A percentile compares a stretch with the other conserved stretches of the same genome.
Conservation (phyloP, 2,113 vertebrate genomes). For the Diphyllodes magnificus region DNA sequence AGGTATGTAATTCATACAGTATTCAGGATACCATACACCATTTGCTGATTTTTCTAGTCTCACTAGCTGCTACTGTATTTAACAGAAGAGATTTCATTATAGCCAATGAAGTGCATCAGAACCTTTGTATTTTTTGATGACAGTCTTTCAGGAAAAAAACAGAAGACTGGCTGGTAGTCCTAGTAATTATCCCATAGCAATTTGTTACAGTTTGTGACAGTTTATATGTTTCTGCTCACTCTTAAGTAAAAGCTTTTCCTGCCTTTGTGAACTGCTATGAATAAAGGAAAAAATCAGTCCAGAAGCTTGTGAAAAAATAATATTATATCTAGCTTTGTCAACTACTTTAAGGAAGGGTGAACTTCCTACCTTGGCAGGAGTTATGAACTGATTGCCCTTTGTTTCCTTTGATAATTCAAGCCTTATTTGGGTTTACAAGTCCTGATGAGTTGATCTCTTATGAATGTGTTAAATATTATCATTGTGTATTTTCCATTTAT, state of each 20-base stretch:
- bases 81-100: not conserved
- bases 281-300: not conserved
- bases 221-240: not conserved
- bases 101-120: not conserved
- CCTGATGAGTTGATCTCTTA: not conserved
- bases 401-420: not conserved
- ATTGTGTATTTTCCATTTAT: not conserved
- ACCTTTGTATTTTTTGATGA: not conserved
- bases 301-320: not conserved
- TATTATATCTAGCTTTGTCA: not conserved
- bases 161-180: not conserved
- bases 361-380: not conserved
- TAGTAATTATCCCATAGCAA: not conserved
- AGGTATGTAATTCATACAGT: not conserved
- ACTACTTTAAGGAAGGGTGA: not conserved
- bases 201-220: not conserved
- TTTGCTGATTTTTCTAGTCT: not conserved
- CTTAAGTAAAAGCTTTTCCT: not conserved
- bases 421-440: not conserved
- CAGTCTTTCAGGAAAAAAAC: not conserved
- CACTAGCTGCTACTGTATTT: not conserved
- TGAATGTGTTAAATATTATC: not conserved
- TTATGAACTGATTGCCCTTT: not conserved
- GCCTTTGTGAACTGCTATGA: not conserved
- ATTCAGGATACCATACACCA: not conserved